These are phyloP conservation scores for Trialeurodes vaporariorum DNA, from an alignment of 1,140 invertebrate species.

Conservation along the genomic window DNA sequence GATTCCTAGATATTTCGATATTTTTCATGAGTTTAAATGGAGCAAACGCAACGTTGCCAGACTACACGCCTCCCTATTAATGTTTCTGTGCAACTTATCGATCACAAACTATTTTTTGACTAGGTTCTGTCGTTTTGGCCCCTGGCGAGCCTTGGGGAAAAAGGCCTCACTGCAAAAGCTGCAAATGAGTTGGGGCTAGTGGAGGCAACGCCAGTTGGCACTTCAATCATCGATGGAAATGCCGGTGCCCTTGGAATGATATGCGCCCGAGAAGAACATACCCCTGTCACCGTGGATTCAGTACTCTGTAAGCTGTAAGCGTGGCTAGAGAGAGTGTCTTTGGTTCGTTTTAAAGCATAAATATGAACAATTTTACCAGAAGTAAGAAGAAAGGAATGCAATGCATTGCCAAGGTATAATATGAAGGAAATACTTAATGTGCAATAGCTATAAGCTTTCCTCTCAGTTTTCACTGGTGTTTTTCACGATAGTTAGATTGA, in stretches of 20 bases:
- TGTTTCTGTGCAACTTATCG: too few species aligned
- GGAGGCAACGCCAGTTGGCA: slow-evolving; percentile 61
- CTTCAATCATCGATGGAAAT: slow-evolving; percentile 90
- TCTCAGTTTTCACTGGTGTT: too few species aligned
- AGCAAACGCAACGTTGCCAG: too few species aligned
- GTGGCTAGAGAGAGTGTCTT: slow-evolving; percentile 90
- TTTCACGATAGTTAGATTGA: too few species aligned
- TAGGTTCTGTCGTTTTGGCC: slow-evolving; percentile 46
- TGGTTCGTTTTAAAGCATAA: slow-evolving; percentile 82
- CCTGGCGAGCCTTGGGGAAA: slow-evolving; percentile 58
- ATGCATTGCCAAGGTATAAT: too few species aligned
- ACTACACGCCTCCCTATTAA: too few species aligned
- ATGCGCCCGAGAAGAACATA: slow-evolving; percentile 37
- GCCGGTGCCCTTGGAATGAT: slow-evolving; percentile 81
- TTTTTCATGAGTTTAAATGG: too few species aligned
- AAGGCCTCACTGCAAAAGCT: slow-evolving; percentile 47
- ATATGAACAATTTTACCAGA: too few species aligned
- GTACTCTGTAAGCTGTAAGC: slow-evolving; percentile 35
- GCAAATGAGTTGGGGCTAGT: slow-evolving; percentile 59
- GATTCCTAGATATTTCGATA: too few species aligned
- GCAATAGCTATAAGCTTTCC: too few species aligned
- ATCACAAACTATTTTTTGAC: neutral
- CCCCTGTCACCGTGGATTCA: neutral
- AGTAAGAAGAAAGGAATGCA: too few species aligned
- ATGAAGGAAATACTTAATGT: too few species aligned